Conservation (phyloP, 2,888 invertebrate genomes). For the Petrolisthes cinctipes region DNA sequence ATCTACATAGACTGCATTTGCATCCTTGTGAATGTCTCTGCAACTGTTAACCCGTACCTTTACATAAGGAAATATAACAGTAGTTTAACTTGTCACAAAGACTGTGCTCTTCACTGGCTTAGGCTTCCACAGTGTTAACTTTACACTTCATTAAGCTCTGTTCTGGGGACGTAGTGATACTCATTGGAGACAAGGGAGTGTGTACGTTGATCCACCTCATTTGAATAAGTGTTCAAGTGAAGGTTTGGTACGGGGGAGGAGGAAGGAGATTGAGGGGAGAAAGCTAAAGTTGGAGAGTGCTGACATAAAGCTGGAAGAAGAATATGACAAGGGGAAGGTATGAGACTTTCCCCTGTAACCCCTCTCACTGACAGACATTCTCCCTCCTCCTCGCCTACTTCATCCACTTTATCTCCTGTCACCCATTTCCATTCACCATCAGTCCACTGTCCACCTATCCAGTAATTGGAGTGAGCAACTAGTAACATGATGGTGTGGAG, state of each 20-base stretch:
- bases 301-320: background rate
- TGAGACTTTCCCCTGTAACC: background rate
- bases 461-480: background rate
- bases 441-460: conserved; percentile 21
- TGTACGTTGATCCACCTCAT: background rate
- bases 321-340: background rate
- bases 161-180: background rate
- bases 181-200: background rate
- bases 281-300: background rate
- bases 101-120: too few species aligned
- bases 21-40: too few species aligned
- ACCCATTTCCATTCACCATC: conserved; percentile 28
- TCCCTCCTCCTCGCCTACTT: conserved; percentile 12
- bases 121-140: too few species aligned
- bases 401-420: background rate
- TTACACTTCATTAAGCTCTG: background rate
- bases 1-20: too few species aligned
- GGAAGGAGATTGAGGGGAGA: background rate
- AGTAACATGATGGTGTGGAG: background rate
- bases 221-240: conserved; percentile 7
- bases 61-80: too few species aligned
- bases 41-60: too few species aligned
- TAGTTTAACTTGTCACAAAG: too few species aligned
- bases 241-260: background rate
- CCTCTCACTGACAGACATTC: conserved; percentile 17